Base-by-base conservation (phyloP, 2,888 invertebrate genomes). In the Conchocele bisecta region DNA sequence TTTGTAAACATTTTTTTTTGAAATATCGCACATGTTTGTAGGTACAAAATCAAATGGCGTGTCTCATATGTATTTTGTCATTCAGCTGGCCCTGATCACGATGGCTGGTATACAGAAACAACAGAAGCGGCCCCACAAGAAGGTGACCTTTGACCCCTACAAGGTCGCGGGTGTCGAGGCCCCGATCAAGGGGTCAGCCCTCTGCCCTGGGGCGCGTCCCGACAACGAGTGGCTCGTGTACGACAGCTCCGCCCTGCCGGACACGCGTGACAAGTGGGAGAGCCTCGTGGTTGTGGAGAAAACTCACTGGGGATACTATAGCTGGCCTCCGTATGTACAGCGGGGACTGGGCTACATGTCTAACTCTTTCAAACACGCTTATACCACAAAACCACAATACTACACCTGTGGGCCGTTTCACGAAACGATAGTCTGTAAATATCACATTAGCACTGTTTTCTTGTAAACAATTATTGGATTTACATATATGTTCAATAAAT, bases 201-300 rank as follows among this genome's bases (percentile, higher is more conserved):
- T 83, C n/a, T 59, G 60, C 5, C 87, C 88, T 15, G 89, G 89
- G 3, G 93, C 94, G 78, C 92, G 96, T 67, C 89, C 93, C 28
- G 95, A 96, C 84, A 95, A 96, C 85, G 91, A 93, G 46, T 96
- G 96, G 95, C 92, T 95, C 42, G 93, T 95, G 91, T 95, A 95
- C 75, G 93, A 94, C 78, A 93, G 93, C 17, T 91, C 92, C 44
- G 93, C 92, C 1, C 89, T 93, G 17, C 95, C 95, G 0, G 90
- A 92, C 48, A 94, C 93, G 4, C 93, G 93, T 53, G 93, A 94
- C 67, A 94, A 95, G 66, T 97, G 97, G 96, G 94, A 96, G 72
- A 92, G 93, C 73, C 93, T 93, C 0, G 93, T 94, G 88, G 94
- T 94, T 86, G 92, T 96, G 24, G 95, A 96, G 86, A 93, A 95